Conservation (phyloP, 2,113 vertebrate genomes). For the Thamnophis sirtalis region DNA sequence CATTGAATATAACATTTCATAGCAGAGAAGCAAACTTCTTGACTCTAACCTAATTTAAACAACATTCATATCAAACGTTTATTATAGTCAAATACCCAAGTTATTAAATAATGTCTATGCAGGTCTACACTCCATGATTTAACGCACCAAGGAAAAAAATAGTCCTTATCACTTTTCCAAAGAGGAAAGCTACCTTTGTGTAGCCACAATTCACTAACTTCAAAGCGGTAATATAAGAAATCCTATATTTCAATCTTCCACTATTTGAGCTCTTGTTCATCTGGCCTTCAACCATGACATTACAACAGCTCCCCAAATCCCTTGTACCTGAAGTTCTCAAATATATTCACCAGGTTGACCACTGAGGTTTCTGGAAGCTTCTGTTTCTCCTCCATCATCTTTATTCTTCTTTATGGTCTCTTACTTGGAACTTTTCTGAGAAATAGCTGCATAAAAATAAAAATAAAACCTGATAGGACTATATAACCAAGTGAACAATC, state of each 20-base stretch:
- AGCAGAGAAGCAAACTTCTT: background rate
- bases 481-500: background rate
- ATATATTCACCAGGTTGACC: conserved; percentile 48
- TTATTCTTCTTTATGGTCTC: background rate
- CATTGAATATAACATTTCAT: background rate
- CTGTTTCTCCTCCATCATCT: conserved; percentile 43
- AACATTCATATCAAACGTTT: background rate
- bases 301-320: background rate
- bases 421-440: background rate
- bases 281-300: fast-evolving
- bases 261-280: background rate
- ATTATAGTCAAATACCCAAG: background rate
- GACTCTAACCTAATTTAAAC: background rate
- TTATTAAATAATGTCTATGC: background rate
- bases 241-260: background rate
- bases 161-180: background rate
- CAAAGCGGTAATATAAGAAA: background rate
- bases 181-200: background rate
- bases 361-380: background rate
- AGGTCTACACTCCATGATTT: background rate
- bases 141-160: background rate
- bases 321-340: conserved; percentile 64
- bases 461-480: background rate
- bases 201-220: background rate
- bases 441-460: background rate